Percentiles rank a stretch among this genome's conserved stretches.
phyloP scores from a whole-genome alignment of 2,113 vertebrate genomes.

The Solenodon paradoxus region DNA sequence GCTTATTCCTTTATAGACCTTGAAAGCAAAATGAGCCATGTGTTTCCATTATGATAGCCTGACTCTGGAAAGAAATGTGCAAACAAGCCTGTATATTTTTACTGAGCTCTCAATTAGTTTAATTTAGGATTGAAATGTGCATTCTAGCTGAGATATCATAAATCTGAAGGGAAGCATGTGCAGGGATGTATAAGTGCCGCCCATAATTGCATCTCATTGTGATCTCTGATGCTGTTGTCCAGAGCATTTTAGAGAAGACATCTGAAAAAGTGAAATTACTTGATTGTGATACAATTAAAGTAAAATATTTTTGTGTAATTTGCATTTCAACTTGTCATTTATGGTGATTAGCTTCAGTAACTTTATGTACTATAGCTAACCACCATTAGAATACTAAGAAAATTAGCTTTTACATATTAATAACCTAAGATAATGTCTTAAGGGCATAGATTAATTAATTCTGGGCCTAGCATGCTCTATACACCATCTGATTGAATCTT shows the following conservation, averaged over 20 bases:
- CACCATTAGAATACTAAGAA: constrained; percentile 49
- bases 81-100: constrained; percentile 69
- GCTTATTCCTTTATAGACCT: constrained; percentile 27
- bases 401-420: constrained; percentile 67
- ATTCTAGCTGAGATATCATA: constrained; percentile 40
- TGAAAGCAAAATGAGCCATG: constrained; percentile 61
- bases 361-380: constrained; percentile 62
- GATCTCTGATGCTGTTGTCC: background rate
- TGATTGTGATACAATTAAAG: constrained; percentile 58
- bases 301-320: constrained; percentile 67
- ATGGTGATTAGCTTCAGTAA: constrained; percentile 62
- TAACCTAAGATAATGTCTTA: constrained; percentile 60
- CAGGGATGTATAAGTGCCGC: background rate
- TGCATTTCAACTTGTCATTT: constrained; percentile 50
- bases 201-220: background rate
- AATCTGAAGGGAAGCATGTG: background rate
- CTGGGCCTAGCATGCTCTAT: constrained; percentile 38
- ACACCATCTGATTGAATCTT: constrained; percentile 43
- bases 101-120: constrained; percentile 65
- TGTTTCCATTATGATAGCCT: constrained; percentile 58
- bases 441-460: constrained; percentile 65
- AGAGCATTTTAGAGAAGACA: background rate
- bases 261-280: constrained; percentile 26
- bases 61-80: constrained; percentile 56
- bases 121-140: constrained; percentile 61